A percentile compares a stretch with the other conserved stretches of the same genome.
Conservation (phyloP, 2,888 invertebrate species). For the Tachina grossa region DNA sequence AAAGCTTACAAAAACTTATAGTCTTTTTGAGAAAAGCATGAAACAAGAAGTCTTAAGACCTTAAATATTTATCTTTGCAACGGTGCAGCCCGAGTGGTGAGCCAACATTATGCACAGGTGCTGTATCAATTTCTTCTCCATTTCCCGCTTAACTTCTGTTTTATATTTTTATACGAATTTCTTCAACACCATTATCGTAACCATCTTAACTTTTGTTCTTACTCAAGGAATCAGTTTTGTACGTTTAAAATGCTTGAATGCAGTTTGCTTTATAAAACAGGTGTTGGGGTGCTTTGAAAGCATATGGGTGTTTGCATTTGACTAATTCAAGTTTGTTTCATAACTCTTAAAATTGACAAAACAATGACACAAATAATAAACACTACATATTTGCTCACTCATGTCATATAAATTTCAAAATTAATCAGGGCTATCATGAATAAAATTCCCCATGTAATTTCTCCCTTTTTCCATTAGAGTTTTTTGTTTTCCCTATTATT, state of each 20-base stretch:
- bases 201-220: conserved; percentile 52
- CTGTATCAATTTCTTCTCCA: conserved; percentile 26
- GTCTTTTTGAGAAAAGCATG: neutral
- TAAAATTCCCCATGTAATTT: no score
- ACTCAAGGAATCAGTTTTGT: conserved; percentile 36
- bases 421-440: no score
- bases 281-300: neutral
- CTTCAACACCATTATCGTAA: conserved; percentile 55
- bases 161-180: conserved; percentile 50
- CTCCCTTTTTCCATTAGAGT: no score
- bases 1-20: conserved; percentile 1
- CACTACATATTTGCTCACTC: no score
- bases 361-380: no score
- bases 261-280: neutral
- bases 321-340: no score
- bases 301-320: neutral
- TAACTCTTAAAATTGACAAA: no score
- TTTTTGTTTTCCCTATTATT: no score
- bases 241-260: neutral
- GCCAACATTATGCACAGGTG: conserved; percentile 46
- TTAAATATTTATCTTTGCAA: conserved; percentile 6
- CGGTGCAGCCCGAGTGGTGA: neutral
- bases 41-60: neutral
- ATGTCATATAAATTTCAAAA: no score
- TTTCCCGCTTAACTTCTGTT: conserved; percentile 34